A percentile compares a stretch with the other conserved stretches of the same genome.
Evolutionary conservation across 2,888 invertebrate species (phyloP).

Genomic region (Melanophora roralis): DNA sequence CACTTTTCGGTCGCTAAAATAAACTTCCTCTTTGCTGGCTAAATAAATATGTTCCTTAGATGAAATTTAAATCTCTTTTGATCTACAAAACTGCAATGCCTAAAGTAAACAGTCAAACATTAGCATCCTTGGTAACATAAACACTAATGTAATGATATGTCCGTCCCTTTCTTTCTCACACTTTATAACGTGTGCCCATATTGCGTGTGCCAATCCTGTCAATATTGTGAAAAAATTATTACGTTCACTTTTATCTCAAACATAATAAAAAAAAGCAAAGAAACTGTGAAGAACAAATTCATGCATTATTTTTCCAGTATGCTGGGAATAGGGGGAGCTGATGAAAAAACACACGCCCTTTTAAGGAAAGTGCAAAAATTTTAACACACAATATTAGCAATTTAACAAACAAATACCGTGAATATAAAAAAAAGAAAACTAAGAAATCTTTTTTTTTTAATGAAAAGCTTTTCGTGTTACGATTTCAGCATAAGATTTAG

Average conservation of each 20-base stretch:
- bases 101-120: constrained; percentile 5
- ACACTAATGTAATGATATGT: neutral
- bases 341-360: neutral
- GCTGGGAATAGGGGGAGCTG: neutral
- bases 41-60: constrained; percentile 45
- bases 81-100: constrained; percentile 38
- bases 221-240: constrained; percentile 57
- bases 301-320: constrained; percentile 34
- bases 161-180: neutral
- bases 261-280: constrained; percentile 1
- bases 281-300: constrained; percentile 59
- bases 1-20: constrained; percentile 31
- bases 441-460: neutral
- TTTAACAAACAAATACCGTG: constrained; percentile 1
- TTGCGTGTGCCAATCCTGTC: constrained; percentile 52
- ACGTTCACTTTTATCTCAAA: constrained; percentile 55
- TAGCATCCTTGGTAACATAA: constrained; percentile 14
- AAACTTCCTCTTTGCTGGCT: constrained; percentile 48
- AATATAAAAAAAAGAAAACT: neutral
- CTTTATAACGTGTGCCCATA: constrained; percentile 33
- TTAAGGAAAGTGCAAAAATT: constrained; percentile 35
- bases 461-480: constrained; percentile 31
- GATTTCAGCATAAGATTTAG: constrained; percentile 32
- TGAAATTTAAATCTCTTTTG: constrained; percentile 23
- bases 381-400: constrained; percentile 13